Evolutionary conservation across 2,113 vertebrate species (phyloP).

Genomic region (Callorhinus ursinus): DNA sequence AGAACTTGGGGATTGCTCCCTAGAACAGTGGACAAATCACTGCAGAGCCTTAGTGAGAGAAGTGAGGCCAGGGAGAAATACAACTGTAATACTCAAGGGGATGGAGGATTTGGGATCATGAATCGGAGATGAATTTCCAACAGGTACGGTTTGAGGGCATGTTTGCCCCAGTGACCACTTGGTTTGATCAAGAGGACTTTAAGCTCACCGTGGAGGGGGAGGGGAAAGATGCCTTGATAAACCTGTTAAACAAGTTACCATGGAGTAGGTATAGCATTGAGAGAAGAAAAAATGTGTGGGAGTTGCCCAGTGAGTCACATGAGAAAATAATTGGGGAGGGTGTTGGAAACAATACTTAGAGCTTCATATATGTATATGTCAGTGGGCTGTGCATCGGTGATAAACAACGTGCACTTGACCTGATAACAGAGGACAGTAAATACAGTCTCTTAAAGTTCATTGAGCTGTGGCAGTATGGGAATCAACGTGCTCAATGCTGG

Average conservation of each 20-base stretch:
- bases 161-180: neutral
- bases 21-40: neutral
- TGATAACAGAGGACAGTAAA: neutral
- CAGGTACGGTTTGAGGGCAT: neutral
- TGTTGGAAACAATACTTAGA: slow-evolving; percentile 35
- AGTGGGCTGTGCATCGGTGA: neutral
- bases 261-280: neutral
- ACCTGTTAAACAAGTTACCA: slow-evolving; percentile 48
- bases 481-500: neutral
- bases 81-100: neutral
- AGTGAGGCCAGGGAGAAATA: neutral
- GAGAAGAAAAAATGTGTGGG: neutral
- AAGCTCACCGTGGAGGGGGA: neutral
- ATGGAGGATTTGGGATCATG: neutral
- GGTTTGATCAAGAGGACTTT: slow-evolving; percentile 10
- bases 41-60: neutral
- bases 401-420: neutral
- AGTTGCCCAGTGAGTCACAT: slow-evolving; percentile 47
- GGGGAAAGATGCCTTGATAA: neutral
- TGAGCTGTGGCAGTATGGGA: neutral
- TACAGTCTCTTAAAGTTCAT: neutral
- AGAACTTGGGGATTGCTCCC: neutral
- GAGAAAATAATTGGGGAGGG: slow-evolving; percentile 35
- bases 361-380: neutral
- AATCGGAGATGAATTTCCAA: neutral